phyloP scores from a whole-genome alignment of 2,113 vertebrate species.

The Spilogale gracilis region DNA sequence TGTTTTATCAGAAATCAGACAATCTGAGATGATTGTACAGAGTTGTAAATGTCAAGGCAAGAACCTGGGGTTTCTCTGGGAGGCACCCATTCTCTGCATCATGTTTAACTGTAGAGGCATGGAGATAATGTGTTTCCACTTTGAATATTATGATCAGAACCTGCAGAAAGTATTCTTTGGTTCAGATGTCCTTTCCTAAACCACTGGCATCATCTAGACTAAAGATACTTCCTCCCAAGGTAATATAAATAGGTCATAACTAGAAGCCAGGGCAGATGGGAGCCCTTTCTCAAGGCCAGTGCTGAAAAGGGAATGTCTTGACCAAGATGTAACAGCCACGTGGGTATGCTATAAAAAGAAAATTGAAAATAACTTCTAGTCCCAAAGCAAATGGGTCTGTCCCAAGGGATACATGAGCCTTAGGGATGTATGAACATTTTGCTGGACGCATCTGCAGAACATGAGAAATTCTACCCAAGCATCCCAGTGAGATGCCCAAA shows the following conservation, averaged over 20 bases:
- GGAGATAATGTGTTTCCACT: not conserved
- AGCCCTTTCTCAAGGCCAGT: not conserved
- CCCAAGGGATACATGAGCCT: not conserved
- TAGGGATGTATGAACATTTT: not conserved
- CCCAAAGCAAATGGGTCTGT: not conserved
- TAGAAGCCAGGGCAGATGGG: not conserved
- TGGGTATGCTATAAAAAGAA: rapidly evolving
- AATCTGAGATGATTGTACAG: not conserved
- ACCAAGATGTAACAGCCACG: not conserved
- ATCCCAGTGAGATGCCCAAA: not conserved
- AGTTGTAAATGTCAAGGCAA: not conserved
- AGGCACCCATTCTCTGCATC: not conserved
- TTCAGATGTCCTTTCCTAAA: not conserved
- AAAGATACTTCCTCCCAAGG: not conserved
- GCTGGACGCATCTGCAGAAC: not conserved
- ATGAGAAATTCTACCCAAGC: not conserved
- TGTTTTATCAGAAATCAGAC: not conserved
- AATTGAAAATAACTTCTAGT: not conserved
- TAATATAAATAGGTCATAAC: not conserved
- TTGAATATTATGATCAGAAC: not conserved
- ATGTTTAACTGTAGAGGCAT: not conserved
- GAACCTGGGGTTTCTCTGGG: not conserved
- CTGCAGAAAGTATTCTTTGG: not conserved
- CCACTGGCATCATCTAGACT: not conserved
- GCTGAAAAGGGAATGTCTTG: not conserved